phyloP scores from a whole-genome alignment of 2,113 vertebrate species.

The Eudyptes chrysolophus region DNA sequence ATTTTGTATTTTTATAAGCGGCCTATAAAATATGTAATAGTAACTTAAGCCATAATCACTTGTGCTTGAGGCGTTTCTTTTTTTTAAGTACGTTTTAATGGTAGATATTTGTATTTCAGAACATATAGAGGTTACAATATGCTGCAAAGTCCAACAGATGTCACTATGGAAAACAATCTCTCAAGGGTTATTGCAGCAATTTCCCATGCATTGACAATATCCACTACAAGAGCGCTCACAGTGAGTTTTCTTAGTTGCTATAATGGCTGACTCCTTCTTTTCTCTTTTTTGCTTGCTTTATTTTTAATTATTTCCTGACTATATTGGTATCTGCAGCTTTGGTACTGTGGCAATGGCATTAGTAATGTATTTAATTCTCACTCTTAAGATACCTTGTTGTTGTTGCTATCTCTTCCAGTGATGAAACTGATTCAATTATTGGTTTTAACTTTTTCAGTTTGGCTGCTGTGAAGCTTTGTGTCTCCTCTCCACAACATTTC shows the following conservation, averaged over 20 bases:
- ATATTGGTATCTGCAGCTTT: background rate
- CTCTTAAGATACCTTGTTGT: background rate
- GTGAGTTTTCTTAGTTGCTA: constrained; percentile 67
- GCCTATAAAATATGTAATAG: background rate
- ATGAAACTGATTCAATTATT: background rate
- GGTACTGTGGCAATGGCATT: background rate
- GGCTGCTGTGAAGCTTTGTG: constrained; percentile 96
- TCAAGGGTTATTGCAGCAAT: constrained; percentile 89
- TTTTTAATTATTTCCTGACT: background rate
- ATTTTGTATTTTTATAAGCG: background rate
- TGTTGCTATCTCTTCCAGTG: background rate
- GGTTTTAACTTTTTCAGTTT: constrained; percentile 77
- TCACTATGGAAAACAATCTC: constrained; percentile 93
- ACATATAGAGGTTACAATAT: constrained; percentile 92
- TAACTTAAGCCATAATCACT: background rate
- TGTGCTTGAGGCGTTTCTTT: background rate
- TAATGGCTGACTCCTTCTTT: background rate
- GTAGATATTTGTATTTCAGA: constrained; percentile 64
- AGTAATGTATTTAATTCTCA: background rate
- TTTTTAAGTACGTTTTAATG: background rate
- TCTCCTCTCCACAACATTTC: constrained; percentile 86
- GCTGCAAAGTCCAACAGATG: constrained; percentile 82
- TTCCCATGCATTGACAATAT: constrained; percentile 87
- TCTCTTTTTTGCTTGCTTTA: background rate
- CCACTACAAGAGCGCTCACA: constrained; percentile 89